Conservation (phyloP, 53 echinoderm and acorn worm species). For the Paracentrotus lividus region DNA sequence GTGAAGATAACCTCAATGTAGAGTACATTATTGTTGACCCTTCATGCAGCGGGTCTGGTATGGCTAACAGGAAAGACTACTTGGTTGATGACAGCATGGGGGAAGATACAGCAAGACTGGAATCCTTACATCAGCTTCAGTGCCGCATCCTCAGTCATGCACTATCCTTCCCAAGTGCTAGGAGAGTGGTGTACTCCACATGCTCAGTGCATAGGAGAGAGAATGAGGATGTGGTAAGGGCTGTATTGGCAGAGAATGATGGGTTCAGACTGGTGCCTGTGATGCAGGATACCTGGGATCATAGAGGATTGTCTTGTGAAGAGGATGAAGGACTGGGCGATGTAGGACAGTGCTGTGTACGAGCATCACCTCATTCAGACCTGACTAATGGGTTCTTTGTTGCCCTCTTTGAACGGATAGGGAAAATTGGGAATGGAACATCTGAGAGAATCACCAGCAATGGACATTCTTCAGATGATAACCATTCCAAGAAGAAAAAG, state of each 20-base stretch:
- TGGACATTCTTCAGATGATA: neutral
- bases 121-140: slow-evolving; percentile 68
- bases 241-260: slow-evolving; percentile 70
- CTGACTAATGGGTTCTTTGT: slow-evolving; percentile 96
- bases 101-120: slow-evolving; percentile 46
- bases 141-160: slow-evolving; percentile 83
- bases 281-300: slow-evolving; percentile 78
- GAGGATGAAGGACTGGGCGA: neutral
- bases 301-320: slow-evolving; percentile 57
- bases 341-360: slow-evolving; percentile 71
- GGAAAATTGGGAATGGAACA: neutral
- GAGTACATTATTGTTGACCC: slow-evolving; percentile 92
- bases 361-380: slow-evolving; percentile 79
- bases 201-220: slow-evolving; percentile 87
- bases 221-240: slow-evolving; percentile 88
- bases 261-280: slow-evolving; percentile 77
- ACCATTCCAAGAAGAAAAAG: slow-evolving; percentile 1
- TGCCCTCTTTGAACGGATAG: slow-evolving; percentile 78
- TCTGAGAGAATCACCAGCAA: neutral
- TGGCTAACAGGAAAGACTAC: slow-evolving; percentile 85
- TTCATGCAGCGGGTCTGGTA: slow-evolving; percentile 95
- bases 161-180: slow-evolving; percentile 81
- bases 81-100: slow-evolving; percentile 72
- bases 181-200: slow-evolving; percentile 93
- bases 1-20: slow-evolving; percentile 71